Conservation (phyloP, 2,797 vertebrate genomes). For the Bucorvus abyssinicus region DNA sequence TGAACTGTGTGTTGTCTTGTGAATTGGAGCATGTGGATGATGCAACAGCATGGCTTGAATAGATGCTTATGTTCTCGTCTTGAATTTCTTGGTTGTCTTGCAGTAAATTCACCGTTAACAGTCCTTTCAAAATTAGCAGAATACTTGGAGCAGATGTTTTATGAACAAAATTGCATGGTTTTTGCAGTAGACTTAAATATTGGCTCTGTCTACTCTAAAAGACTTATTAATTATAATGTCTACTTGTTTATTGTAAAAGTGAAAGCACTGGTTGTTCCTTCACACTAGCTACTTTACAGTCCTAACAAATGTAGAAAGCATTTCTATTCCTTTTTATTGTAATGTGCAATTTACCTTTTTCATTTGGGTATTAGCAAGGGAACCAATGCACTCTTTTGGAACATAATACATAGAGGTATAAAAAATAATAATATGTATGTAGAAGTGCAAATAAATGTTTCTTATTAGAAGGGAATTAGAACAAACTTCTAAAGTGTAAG, state of each 20-base stretch:
- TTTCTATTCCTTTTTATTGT: not conserved
- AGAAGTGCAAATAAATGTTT: not conserved
- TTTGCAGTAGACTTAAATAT: not conserved
- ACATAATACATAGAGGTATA: not conserved
- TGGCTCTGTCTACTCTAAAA: not conserved
- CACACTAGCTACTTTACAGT: not conserved
- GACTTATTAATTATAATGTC: not conserved
- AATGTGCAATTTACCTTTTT: not conserved
- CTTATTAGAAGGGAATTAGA: not conserved
- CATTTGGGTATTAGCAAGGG: not conserved
- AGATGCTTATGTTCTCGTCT: not conserved
- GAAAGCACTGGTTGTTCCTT: not conserved
- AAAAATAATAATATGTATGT: not conserved
- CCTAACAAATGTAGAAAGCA: not conserved
- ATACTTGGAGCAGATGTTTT: not conserved
- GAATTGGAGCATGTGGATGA: constrained; percentile 25
- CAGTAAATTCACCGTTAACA: not conserved
- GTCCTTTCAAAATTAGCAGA: not conserved
- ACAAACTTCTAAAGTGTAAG: not conserved
- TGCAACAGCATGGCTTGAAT: constrained; percentile 30
- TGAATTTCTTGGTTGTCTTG: not conserved
- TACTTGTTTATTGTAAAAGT: not conserved
- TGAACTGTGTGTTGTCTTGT: not conserved
- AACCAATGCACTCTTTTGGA: not conserved
- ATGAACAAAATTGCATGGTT: not conserved